These are phyloP conservation scores for Zaprionus tsacasi DNA, from an alignment of 1,140 invertebrate genomes.

Conservation along the genomic window DNA sequence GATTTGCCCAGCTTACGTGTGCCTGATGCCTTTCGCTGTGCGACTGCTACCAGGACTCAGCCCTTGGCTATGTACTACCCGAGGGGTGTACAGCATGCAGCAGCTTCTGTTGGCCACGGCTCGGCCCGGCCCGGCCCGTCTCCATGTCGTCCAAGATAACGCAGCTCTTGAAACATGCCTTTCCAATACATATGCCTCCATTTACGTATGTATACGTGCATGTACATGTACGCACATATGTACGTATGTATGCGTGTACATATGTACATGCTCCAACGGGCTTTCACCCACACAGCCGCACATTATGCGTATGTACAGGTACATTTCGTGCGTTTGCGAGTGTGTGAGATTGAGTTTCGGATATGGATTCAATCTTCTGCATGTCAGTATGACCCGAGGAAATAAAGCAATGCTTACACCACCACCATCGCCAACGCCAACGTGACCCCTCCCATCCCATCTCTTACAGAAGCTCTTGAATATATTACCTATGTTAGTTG, in stretches of 20 bases:
- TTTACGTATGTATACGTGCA: slow-evolving; percentile 31
- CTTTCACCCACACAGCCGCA: not conserved
- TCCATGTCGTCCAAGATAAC: slow-evolving; percentile 70
- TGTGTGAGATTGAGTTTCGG: slow-evolving; percentile 54
- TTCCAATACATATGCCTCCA: slow-evolving; percentile 53
- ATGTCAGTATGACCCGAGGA: slow-evolving; percentile 69
- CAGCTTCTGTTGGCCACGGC: slow-evolving; percentile 81
- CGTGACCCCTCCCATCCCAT: slow-evolving; percentile 17
- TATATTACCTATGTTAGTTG: not conserved
- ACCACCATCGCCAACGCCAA: not conserved
- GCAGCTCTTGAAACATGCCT: slow-evolving; percentile 65
- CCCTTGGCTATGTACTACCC: slow-evolving; percentile 84
- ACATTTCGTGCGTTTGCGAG: slow-evolving; percentile 33
- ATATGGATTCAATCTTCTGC: slow-evolving; percentile 53
- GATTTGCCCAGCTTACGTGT: slow-evolving; percentile 81
- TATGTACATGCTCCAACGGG: slow-evolving; percentile 46
- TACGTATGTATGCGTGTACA: slow-evolving; percentile 36
- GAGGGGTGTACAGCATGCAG: slow-evolving; percentile 82
- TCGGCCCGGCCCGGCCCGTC: slow-evolving; percentile 51
- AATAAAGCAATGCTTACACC: slow-evolving; percentile 57
- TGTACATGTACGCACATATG: slow-evolving; percentile 41
- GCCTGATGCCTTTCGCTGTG: slow-evolving; percentile 70
- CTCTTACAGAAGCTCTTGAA: slow-evolving; percentile 23
- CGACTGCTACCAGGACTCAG: slow-evolving; percentile 83
- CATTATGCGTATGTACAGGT: slow-evolving; percentile 22